Conservation (phyloP, 2,113 vertebrate genomes). For the Baryphthengus martii region DNA sequence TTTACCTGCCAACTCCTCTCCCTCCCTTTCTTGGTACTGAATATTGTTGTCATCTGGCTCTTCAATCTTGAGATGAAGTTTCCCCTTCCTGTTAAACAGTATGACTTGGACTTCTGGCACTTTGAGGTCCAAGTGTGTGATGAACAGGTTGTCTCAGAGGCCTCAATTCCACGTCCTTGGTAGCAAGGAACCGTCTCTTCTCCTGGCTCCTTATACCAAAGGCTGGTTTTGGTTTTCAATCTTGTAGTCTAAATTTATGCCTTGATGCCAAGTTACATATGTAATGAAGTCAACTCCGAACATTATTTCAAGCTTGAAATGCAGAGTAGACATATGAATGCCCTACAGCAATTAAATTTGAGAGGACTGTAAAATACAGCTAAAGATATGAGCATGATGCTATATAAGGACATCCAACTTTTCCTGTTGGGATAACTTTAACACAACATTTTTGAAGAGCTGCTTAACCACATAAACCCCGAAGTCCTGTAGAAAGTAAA, state of each 20-base stretch:
- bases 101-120: neutral
- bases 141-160: neutral
- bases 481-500: neutral
- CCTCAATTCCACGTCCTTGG: rapidly evolving
- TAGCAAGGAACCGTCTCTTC: neutral
- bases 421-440: neutral
- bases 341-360: neutral
- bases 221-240: neutral
- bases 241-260: neutral
- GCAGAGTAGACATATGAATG: neutral
- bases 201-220: neutral
- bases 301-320: neutral
- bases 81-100: neutral
- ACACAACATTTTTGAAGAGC: neutral
- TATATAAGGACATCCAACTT: neutral
- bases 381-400: neutral
- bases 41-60: neutral
- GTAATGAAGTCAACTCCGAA: neutral
- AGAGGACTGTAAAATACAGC: neutral
- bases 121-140: rapidly evolving
- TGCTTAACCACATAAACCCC: neutral
- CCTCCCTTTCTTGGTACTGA: neutral
- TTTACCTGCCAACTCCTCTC: neutral
- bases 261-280: neutral
- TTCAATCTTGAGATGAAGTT: neutral